phyloP scores from a whole-genome alignment of 2,113 vertebrate species.

The Melanotaenia duboulayi region DNA sequence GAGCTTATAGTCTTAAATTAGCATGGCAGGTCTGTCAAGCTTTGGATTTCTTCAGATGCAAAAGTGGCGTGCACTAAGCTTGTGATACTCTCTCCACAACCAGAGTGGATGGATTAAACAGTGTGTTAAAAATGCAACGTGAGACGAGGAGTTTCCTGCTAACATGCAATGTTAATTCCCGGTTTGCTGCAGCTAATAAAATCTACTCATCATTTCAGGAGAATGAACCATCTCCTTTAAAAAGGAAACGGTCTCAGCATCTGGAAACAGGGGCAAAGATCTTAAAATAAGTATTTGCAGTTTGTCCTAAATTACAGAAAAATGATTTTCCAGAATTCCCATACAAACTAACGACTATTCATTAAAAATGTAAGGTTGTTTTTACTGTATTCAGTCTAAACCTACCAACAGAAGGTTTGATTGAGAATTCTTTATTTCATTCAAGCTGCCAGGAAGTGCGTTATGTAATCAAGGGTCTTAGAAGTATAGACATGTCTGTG shows the following conservation, averaged over 20 bases:
- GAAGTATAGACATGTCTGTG: background rate
- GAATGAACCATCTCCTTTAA: background rate
- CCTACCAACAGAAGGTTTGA: background rate
- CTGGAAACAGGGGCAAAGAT: background rate
- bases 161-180: background rate
- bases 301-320: too few species aligned
- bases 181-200: background rate
- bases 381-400: too few species aligned
- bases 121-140: background rate
- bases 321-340: too few species aligned
- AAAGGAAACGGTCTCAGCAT: background rate
- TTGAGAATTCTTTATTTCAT: conserved; percentile 4
- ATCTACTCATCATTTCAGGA: background rate
- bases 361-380: too few species aligned
- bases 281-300: too few species aligned
- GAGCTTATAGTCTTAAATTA: background rate
- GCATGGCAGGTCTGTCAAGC: conserved; percentile 3
- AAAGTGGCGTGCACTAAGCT: background rate
- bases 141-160: background rate
- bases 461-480: conserved; percentile 6
- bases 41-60: background rate
- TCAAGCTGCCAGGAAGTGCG: background rate
- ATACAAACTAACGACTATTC: too few species aligned
- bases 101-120: background rate
- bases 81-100: background rate